Conservation (phyloP, 2,113 vertebrate genomes). For the Motacilla tschutschensis region DNA sequence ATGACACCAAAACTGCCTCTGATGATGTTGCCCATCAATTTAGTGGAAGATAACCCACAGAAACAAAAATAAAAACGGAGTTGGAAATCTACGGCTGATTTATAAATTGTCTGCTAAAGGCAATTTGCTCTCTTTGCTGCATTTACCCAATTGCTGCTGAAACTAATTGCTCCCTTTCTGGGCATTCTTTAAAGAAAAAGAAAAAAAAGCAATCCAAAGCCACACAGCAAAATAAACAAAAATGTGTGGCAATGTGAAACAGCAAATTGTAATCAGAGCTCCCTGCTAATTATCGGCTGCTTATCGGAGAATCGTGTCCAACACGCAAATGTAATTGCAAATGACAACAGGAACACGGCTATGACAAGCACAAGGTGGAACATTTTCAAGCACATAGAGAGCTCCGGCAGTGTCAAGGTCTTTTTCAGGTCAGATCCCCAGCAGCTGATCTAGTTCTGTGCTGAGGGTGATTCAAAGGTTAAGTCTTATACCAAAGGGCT, state of each 20-base stretch:
- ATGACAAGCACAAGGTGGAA: constrained; percentile 35
- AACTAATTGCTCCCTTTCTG: constrained; percentile 64
- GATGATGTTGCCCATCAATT: constrained; percentile 11
- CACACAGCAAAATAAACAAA: constrained; percentile 12
- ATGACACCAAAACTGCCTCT: neutral
- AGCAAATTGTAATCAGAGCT: constrained; percentile 19
- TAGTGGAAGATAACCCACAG: neutral
- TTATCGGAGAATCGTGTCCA: neutral
- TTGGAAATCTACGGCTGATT: constrained; percentile 54
- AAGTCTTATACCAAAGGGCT: constrained; percentile 68
- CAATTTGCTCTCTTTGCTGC: constrained; percentile 59
- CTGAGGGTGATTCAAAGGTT: constrained; percentile 77
- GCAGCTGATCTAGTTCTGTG: constrained; percentile 54
- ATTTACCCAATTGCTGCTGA: constrained; percentile 42
- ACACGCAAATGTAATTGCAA: neutral
- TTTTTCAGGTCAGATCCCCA: constrained; percentile 62
- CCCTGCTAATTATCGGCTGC: neutral
- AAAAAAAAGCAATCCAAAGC: neutral
- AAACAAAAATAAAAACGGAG: constrained; percentile 44
- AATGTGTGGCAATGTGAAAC: neutral
- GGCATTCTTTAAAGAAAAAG: neutral
- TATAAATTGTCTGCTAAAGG: constrained; percentile 52
- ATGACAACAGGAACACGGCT: neutral
- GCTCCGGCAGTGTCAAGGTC: constrained; percentile 54
- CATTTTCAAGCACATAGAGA: constrained; percentile 1